These are phyloP conservation scores for Lampropteryx suffumata DNA, from an alignment of 2,888 invertebrate species.

Conservation along the genomic window DNA sequence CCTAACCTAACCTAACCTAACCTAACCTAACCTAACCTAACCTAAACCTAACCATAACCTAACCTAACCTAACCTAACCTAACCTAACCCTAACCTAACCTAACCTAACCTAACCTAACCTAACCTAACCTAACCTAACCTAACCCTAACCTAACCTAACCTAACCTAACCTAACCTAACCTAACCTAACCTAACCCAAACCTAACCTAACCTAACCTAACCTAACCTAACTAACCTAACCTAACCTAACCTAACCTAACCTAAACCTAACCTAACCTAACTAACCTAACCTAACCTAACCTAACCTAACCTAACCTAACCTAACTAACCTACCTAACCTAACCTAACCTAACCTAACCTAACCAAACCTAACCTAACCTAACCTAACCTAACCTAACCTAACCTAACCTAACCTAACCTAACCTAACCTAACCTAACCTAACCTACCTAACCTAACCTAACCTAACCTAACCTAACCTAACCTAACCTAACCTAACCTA, in stretches of 20 bases:
- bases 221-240: constrained; percentile 25
- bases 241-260: too few species aligned
- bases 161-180: constrained; percentile 18
- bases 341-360: constrained; percentile 30
- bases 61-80: constrained; percentile 26
- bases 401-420: constrained; percentile 19
- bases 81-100: constrained; percentile 17
- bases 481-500: too few species aligned
- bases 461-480: too few species aligned
- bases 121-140: constrained; percentile 11
- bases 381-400: constrained; percentile 25
- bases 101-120: constrained; percentile 16
- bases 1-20: constrained; percentile 26
- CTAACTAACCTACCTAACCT: constrained; percentile 23
- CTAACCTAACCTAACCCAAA: constrained; percentile 15
- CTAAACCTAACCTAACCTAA: not conserved
- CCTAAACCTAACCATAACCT: constrained; percentile 25
- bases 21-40: constrained; percentile 25
- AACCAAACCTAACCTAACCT: constrained; percentile 22
- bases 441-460: too few species aligned
- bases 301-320: constrained; percentile 17
- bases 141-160: constrained; percentile 16
- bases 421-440: constrained; percentile 18
- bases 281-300: not conserved
- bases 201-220: constrained; percentile 17